Conservation (phyloP, 2,888 invertebrate genomes). For the Epinotia brunnichana region DNA sequence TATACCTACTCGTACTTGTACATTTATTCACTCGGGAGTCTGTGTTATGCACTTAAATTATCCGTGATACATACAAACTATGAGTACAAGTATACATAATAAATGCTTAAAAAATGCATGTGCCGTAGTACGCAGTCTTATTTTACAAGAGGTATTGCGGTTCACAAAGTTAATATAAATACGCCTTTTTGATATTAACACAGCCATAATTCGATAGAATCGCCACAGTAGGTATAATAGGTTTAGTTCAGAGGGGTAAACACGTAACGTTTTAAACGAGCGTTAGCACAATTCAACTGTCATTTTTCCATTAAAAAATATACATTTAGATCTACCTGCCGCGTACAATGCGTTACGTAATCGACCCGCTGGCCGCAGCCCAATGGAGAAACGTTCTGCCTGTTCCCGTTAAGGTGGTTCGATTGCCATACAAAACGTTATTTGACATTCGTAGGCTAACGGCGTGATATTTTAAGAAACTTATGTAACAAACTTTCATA, state of each 20-base stretch:
- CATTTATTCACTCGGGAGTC: constrained; percentile 21
- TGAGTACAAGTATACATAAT: constrained; percentile 31
- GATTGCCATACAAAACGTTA: too few species aligned
- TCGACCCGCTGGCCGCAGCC: neutral
- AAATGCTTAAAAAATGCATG: constrained; percentile 58
- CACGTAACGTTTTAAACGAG: too few species aligned
- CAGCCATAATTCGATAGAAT: constrained; percentile 74
- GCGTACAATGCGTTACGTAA: too few species aligned
- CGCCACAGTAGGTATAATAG: constrained; percentile 46
- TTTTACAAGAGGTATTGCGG: constrained; percentile 79
- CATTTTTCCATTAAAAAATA: too few species aligned
- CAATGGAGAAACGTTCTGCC: neutral
- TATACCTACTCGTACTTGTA: neutral
- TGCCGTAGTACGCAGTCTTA: constrained; percentile 71
- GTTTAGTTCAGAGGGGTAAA: neutral
- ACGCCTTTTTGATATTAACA: constrained; percentile 80
- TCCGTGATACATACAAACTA: constrained; percentile 23
- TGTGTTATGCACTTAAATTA: constrained; percentile 20
- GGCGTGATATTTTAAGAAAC: too few species aligned
- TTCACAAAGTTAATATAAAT: constrained; percentile 71
- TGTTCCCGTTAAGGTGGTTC: too few species aligned
- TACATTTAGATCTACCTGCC: too few species aligned
- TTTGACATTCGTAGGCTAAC: too few species aligned
- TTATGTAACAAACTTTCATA: too few species aligned
- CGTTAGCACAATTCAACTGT: too few species aligned